Conservation (phyloP, 2,797 vertebrate species). For the Gymnothorax javanicus region DNA sequence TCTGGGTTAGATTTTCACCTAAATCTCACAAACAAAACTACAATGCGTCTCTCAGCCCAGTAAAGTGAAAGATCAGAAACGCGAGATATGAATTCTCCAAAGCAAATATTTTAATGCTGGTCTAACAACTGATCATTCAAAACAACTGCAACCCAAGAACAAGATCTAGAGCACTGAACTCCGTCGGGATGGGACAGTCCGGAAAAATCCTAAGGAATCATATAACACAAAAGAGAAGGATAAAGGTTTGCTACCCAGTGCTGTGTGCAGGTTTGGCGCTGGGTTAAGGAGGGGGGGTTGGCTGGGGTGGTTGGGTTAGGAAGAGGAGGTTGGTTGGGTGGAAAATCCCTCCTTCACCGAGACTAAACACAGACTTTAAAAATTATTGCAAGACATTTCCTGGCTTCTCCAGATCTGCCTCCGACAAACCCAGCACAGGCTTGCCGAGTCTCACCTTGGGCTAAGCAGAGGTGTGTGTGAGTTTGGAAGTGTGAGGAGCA, state of each 20-base stretch:
- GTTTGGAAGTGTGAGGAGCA: background rate
- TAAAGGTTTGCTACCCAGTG: background rate
- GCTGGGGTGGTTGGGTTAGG: background rate
- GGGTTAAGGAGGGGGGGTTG: background rate
- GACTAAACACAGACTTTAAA: slow-evolving; percentile 3
- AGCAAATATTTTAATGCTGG: too few species aligned
- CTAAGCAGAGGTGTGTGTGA: background rate
- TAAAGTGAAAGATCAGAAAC: too few species aligned
- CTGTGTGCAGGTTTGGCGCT: background rate
- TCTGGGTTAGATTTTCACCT: background rate
- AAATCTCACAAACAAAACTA: background rate
- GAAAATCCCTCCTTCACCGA: background rate
- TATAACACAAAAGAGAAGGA: background rate
- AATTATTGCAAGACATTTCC: background rate
- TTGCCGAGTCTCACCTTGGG: background rate
- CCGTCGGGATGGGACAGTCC: too few species aligned
- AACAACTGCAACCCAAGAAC: too few species aligned
- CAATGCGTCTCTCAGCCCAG: background rate
- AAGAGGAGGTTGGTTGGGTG: background rate
- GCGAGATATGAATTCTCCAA: too few species aligned
- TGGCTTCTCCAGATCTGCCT: background rate
- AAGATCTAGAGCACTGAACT: too few species aligned
- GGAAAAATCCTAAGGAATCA: too few species aligned
- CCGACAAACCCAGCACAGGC: background rate
- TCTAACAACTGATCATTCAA: too few species aligned